Percentiles rank a stretch among this genome's conserved stretches.
phyloP scores from a whole-genome alignment of 2,113 vertebrate genomes.

The Cyanoderma ruficeps region DNA sequence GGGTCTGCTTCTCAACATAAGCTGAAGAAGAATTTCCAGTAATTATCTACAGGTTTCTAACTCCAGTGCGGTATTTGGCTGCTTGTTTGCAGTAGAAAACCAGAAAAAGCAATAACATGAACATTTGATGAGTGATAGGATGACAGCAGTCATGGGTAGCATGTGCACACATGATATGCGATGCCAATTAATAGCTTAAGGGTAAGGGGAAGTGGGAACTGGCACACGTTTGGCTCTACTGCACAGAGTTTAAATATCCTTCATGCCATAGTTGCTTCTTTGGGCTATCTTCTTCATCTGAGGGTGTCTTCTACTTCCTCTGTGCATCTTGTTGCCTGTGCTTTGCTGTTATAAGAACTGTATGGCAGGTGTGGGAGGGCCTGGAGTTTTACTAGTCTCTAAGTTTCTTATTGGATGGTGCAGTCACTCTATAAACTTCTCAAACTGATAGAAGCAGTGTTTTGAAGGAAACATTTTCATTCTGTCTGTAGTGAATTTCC shows the following conservation, averaged over 20 bases:
- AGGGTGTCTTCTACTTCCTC: background rate
- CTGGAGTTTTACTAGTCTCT: background rate
- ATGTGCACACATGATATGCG: background rate
- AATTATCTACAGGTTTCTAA: background rate
- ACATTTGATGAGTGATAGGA: background rate
- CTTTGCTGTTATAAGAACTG: background rate
- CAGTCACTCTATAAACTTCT: background rate
- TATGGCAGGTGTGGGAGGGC: background rate
- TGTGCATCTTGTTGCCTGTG: fast-evolving
- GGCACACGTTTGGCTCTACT: background rate
- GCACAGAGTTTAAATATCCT: background rate
- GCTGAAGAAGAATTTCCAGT: background rate
- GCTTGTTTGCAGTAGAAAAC: background rate
- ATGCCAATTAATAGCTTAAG: background rate
- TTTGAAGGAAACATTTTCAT: background rate
- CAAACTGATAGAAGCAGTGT: background rate
- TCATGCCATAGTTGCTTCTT: background rate
- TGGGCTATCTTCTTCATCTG: background rate
- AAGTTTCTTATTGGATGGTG: background rate
- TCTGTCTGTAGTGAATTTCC: background rate
- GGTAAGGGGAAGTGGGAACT: background rate
- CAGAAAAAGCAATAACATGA: background rate
- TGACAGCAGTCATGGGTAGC: background rate
- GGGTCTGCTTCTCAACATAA: background rate
- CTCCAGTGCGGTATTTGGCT: background rate